These are phyloP conservation scores for Contarinia nasturtii DNA, from an alignment of 1,140 invertebrate species.

Conservation along the genomic window DNA sequence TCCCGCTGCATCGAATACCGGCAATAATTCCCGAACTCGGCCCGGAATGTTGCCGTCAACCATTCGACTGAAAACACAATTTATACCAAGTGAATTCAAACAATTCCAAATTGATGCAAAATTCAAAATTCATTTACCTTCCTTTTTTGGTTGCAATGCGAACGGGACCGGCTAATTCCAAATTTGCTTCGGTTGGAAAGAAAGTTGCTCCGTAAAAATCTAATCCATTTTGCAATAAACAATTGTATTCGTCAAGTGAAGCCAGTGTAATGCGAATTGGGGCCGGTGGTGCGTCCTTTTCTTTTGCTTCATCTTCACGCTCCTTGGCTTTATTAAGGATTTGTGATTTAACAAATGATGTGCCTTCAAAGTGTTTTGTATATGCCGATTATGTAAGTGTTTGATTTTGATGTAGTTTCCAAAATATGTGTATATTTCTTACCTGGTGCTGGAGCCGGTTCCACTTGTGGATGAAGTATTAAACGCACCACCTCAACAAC, in stretches of 20 bases:
- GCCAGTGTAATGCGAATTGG: conserved; percentile 56
- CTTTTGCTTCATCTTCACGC: conserved; percentile 16
- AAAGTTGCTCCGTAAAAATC: conserved; percentile 72
- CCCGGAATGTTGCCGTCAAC: conserved; percentile 36
- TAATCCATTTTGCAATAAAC: conserved; percentile 56
- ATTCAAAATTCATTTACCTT: conserved; percentile 24
- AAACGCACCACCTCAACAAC: conserved; percentile 54
- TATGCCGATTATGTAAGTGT: neutral
- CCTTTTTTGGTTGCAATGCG: conserved; percentile 28
- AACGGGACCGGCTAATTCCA: conserved; percentile 29
- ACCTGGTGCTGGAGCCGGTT: neutral
- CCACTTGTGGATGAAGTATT: conserved; percentile 22
- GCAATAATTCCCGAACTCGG: conserved; percentile 51
- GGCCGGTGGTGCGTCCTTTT: conserved; percentile 24
- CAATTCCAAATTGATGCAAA: neutral
- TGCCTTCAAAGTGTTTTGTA: conserved; percentile 11
- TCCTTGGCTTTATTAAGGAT: conserved; percentile 24
- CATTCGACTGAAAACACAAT: conserved; percentile 22
- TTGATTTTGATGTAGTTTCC: neutral
- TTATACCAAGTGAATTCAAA: too few relatives aligned
- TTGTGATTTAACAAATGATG: conserved; percentile 23
- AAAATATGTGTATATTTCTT: neutral
- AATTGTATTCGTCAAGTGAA: conserved; percentile 59
- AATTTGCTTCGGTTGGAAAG: conserved; percentile 59
- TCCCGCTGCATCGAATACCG: conserved; percentile 62